A percentile compares a stretch with the other conserved stretches of the same genome.
Conservation (phyloP, 2,888 invertebrate species). For the Pseudococcus longispinus region DNA sequence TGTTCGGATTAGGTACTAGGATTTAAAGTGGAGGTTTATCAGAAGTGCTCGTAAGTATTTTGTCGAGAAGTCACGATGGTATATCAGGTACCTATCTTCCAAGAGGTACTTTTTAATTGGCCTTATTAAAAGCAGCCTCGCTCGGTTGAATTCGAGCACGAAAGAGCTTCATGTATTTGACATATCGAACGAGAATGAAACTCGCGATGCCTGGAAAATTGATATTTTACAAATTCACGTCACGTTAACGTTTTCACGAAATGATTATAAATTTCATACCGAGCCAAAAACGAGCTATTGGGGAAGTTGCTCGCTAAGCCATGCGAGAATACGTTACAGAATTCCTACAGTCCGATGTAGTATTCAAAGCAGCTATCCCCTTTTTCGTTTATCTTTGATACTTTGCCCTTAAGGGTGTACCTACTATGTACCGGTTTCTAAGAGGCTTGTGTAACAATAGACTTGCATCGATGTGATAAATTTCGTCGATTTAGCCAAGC, state of each 20-base stretch:
- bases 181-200: background rate
- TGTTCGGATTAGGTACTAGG: background rate
- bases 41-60: background rate
- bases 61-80: background rate
- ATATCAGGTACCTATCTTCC: background rate
- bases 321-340: slow-evolving; percentile 9
- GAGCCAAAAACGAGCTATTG: background rate
- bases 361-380: background rate
- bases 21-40: background rate
- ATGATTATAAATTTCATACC: slow-evolving; percentile 2
- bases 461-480: background rate
- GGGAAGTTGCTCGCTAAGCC: background rate
- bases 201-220: background rate
- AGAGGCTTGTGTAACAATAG: background rate
- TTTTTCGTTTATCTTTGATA: background rate
- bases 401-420: background rate
- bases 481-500: background rate
- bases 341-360: background rate
- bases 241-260: background rate
- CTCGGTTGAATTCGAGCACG: background rate
- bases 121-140: background rate
- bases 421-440: background rate
- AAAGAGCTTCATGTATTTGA: background rate
- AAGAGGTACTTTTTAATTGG: background rate
- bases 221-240: slow-evolving; percentile 6